Evolutionary conservation across 1,140 invertebrate genomes (phyloP).

Genomic region (Agraylea sexmaculata): DNA sequence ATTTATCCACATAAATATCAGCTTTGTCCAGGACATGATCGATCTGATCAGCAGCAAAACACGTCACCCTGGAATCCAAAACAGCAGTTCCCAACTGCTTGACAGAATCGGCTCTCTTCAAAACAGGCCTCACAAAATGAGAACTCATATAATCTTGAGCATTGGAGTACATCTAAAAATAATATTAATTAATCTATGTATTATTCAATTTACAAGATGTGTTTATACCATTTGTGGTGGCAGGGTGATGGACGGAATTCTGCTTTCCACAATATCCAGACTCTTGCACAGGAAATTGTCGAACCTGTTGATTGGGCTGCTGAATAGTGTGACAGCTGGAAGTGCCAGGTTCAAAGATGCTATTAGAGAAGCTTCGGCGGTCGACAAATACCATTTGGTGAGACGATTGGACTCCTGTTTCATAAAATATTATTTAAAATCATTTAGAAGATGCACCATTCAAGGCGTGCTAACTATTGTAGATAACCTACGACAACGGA

Average conservation of each 20-base stretch:
- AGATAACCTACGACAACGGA: background rate
- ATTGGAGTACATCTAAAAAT: slow-evolving; percentile 56
- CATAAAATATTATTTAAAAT: slow-evolving; percentile 6
- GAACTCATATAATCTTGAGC: slow-evolving; percentile 60
- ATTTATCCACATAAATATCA: slow-evolving; percentile 69
- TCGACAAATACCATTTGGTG: slow-evolving; percentile 58
- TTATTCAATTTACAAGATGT: background rate
- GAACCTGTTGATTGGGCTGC: slow-evolving; percentile 55
- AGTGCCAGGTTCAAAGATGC: slow-evolving; percentile 50
- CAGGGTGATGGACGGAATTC: slow-evolving; percentile 61
- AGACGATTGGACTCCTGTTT: slow-evolving; percentile 52
- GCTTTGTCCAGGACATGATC: slow-evolving; percentile 61
- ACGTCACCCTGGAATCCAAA: slow-evolving; percentile 51
- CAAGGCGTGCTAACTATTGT: background rate
- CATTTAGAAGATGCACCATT: slow-evolving; percentile 1
- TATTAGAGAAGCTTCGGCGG: slow-evolving; percentile 55
- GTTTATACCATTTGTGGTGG: slow-evolving; percentile 59
- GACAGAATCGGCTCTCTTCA: slow-evolving; percentile 63
- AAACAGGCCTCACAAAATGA: slow-evolving; percentile 51
- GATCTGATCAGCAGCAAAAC: slow-evolving; percentile 53
- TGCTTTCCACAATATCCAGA: slow-evolving; percentile 63
- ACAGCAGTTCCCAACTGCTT: slow-evolving; percentile 57
- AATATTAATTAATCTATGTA: slow-evolving; percentile 16
- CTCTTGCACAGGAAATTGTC: slow-evolving; percentile 64
- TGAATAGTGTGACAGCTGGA: slow-evolving; percentile 53